Base-by-base conservation (phyloP, 1,140 invertebrate species). In the Drosophila orosa region DNA sequence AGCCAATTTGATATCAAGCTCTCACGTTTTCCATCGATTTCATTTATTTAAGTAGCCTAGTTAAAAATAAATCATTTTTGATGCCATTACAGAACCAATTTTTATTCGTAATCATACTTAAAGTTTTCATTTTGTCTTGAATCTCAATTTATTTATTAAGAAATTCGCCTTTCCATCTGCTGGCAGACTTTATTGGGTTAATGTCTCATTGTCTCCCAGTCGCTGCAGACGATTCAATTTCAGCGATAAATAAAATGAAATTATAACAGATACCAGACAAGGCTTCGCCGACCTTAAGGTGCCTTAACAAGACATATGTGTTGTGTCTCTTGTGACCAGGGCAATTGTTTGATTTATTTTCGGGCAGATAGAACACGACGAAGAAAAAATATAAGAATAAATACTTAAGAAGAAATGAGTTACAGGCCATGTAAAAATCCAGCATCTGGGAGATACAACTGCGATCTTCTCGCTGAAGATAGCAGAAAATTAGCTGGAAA, bases 331-430 rank as follows among this genome's bases (percentile, higher is more conserved):
- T 54, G 35, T 66, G 47, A 54, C 39, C 45, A 35, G 58, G 62
- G 54, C 78, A 86, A 86, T 86, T 87, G 84, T 69, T 73, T 87
- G 84, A 87, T 89, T 87, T 87, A 87, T 89, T 58, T 61, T 63
- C 42, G 25, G 29, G 39, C 52, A 75, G 80, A 87, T 87, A 48
- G 25, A 65, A 25, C 59, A 50, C 58, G 35, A 67, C 24, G 42
- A 63, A 39, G 33, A 59, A 60, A 12, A 31, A 24, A 39, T 15
- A 74, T 56, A 67, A 27, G 76, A 58, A 79, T 59, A 72, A 67
- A 52, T 31, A 55, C 29, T 42, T 31, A 17, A n/a, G 45, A 33
- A n/a, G 66, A 73, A 73, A 73, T 74, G 59, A 54, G 52, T 75
- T 71, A 71, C 50, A 71, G 44, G 22, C 31, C 61, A 52, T 58